Evolutionary conservation across 23 tunicate genomes (phyloP).

Genomic region (Trididemnum miniatum): DNA sequence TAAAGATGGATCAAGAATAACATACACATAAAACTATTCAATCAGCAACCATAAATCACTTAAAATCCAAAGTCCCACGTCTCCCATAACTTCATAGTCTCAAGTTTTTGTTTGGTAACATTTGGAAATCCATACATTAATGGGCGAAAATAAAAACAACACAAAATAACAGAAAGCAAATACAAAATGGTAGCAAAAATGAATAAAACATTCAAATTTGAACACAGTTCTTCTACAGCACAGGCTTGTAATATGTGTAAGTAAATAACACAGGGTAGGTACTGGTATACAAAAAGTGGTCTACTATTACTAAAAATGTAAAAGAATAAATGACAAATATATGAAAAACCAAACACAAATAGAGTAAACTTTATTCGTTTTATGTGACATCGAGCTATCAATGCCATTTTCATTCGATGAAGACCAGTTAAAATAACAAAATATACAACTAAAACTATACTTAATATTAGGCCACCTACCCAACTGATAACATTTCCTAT

Average conservation of each 20-base stretch:
- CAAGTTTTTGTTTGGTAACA: background rate
- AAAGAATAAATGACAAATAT: background rate
- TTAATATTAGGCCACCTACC: background rate
- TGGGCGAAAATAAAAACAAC: background rate
- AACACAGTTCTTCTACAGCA: constrained; percentile 2
- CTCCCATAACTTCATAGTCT: background rate
- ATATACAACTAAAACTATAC: background rate
- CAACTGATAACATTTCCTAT: constrained; percentile 20
- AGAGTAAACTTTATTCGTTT: background rate
- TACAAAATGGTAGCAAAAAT: background rate
- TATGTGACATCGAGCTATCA: background rate
- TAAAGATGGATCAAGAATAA: too few relatives aligned
- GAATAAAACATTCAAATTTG: background rate
- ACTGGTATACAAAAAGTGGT: constrained; percentile 15
- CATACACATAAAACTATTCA: too few relatives aligned
- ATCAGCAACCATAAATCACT: too few relatives aligned
- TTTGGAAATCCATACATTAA: constrained; percentile 6
- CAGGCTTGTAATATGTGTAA: constrained; percentile 22
- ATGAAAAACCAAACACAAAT: background rate
- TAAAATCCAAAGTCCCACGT: constrained; percentile 5
- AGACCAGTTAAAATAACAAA: background rate
- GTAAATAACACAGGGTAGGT: constrained; percentile 6
- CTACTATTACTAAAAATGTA: background rate
- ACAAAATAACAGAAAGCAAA: background rate
- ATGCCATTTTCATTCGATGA: background rate